phyloP scores from a whole-genome alignment of 2,113 vertebrate species.

The Gallinago paraguaiae region DNA sequence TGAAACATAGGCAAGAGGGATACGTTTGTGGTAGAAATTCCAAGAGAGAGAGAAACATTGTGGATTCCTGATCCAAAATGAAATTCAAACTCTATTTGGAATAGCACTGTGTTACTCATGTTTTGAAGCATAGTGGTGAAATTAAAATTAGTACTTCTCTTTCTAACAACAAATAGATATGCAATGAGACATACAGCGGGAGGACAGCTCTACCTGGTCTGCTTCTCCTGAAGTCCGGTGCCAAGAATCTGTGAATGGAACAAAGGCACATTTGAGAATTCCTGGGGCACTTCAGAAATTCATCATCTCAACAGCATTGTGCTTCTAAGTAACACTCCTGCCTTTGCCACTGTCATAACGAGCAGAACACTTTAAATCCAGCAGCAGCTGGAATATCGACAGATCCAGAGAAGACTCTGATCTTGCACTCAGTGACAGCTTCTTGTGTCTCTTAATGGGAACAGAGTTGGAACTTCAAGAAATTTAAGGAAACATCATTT shows the following conservation, averaged over 20 bases:
- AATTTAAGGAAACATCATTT: not conserved
- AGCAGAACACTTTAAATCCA: not conserved
- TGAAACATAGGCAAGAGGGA: rapidly evolving
- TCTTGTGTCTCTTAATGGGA: not conserved
- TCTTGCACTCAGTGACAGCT: not conserved
- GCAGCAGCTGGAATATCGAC: not conserved
- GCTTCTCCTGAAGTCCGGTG: not conserved
- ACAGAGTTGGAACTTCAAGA: not conserved
- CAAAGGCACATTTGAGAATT: not conserved
- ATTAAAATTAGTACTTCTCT: not conserved
- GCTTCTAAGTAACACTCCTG: not conserved
- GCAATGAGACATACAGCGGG: not conserved
- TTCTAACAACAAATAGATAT: not conserved
- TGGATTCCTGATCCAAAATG: not conserved
- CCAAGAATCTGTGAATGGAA: not conserved
- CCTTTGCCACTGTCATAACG: not conserved
- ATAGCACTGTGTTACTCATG: not conserved
- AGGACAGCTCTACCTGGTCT: not conserved
- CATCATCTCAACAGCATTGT: not conserved
- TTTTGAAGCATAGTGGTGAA: not conserved
- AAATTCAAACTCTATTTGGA: not conserved
- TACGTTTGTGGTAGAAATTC: not conserved
- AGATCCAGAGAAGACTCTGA: not conserved
- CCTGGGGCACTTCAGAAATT: not conserved
- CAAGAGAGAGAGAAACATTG: not conserved